A percentile compares a stretch with the other conserved stretches of the same genome.
phyloP scores from a whole-genome alignment of 2,113 vertebrate species.

The Rhipidura dahli region DNA sequence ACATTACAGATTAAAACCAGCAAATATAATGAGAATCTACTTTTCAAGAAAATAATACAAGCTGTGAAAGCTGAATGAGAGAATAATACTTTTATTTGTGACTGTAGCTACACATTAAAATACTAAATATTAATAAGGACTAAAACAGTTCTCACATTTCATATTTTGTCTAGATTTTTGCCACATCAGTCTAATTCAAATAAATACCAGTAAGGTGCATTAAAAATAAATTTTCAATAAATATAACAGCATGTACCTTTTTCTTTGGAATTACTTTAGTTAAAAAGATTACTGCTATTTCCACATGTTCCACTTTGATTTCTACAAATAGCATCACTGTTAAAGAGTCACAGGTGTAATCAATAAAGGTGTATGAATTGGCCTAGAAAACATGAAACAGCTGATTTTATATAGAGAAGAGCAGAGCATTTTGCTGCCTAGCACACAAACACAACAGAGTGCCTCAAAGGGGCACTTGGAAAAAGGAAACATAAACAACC shows the following conservation, averaged over 20 bases:
- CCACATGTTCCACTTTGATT: background rate
- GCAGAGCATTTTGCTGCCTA: background rate
- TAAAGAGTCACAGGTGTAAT: background rate
- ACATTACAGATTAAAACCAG: background rate
- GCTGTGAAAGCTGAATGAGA: background rate
- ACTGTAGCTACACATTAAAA: background rate
- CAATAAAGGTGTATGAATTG: background rate
- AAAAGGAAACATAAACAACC: background rate
- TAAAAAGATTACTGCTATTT: background rate
- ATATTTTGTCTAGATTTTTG: background rate
- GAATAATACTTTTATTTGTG: background rate
- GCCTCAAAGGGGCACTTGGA: background rate
- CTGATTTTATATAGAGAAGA: background rate
- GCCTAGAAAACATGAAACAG: background rate
- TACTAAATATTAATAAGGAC: background rate
- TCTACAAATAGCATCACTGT: background rate
- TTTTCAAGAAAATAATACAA: constrained; percentile 10
- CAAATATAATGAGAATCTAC: background rate
- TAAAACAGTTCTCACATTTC: background rate
- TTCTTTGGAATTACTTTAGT: background rate
- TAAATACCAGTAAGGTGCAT: background rate
- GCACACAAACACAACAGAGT: background rate
- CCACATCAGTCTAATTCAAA: background rate
- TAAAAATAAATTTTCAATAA: background rate
- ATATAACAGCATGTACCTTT: background rate